Base-by-base conservation (phyloP, 1,140 invertebrate species). In the Cydia splendana region DNA sequence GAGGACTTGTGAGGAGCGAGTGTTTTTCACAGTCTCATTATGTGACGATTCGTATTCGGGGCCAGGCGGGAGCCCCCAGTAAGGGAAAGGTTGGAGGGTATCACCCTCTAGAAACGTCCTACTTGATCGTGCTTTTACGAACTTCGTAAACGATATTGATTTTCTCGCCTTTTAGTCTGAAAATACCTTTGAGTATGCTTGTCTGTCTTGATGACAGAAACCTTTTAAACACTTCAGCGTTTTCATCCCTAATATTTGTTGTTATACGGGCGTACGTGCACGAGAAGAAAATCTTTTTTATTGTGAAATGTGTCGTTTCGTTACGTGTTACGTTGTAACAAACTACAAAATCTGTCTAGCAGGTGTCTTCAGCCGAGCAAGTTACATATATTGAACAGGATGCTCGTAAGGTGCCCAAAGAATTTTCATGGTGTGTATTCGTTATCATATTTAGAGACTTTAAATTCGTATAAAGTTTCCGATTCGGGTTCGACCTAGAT, bases 21-120 rank as follows among this genome's bases (percentile, higher is more conserved):
- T 91, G 88, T 91, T 88, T 88, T 91, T 88, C 87, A 91, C 86
- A 83, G 82, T 85, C 88, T 89, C 87, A 89, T 89, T 88, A 89
- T 81, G 82, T 82, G 83, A 86, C 84, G 77, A 91, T 91, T 91
- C 86, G 88, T 89, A 91, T 91, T 91, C 88, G 82, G 77, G 80
- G 78, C 82, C 75, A 80, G 85, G 75, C 74, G 71, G 75, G 81
- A 80, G 79, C 78, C 82, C 79, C 80, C 80, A 78, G 79, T 87
- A 80, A 78, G 77, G 78, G 77, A 77, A 79, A 81, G 83, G 81
- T 85, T 84, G 83, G 76, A 85, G 81, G 81, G 79, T 83, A 81
- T 78, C 81, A 82, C 82, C 81, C 84, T 81, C 80, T 80, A 79
- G 79, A 78, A 80, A 81, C 80, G 79, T 80, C 74, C 69, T 77